Conservation (phyloP, 2,797 vertebrate species). For the Vespertilio murinus region DNA sequence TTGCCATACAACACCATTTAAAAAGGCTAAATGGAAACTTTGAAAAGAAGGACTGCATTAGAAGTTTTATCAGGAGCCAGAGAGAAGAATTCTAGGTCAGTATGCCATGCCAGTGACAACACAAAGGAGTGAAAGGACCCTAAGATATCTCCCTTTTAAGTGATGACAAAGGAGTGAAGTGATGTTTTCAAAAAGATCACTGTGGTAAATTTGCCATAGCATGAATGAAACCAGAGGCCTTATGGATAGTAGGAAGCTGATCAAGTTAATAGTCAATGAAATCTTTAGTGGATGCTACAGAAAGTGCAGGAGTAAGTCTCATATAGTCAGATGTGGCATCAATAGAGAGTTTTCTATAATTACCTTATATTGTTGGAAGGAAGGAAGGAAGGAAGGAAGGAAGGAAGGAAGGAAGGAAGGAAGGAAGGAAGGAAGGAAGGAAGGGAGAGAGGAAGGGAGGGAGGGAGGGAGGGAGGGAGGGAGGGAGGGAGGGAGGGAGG, state of each 20-base stretch:
- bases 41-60: not conserved
- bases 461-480: accelerated
- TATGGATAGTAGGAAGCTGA: not conserved
- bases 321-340: not conserved
- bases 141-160: not conserved
- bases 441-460: not conserved
- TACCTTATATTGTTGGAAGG: not conserved
- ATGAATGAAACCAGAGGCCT: not conserved
- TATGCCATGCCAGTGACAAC: not conserved
- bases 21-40: not conserved
- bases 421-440: accelerated
- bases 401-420: not conserved
- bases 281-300: not conserved
- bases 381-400: not conserved
- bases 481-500: too few relatives aligned
- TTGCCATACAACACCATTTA: not conserved
- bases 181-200: not conserved
- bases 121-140: not conserved
- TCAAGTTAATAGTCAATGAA: not conserved
- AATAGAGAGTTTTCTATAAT: not conserved
- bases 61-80: not conserved
- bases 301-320: not conserved
- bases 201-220: not conserved
- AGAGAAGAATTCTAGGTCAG: not conserved
- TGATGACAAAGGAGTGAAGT: not conserved